A percentile compares a stretch with the other conserved stretches of the same genome.
These are phyloP conservation scores for Lithophane semibrunnea DNA, from an alignment of 2,888 invertebrate species.

Conservation along the genomic window DNA sequence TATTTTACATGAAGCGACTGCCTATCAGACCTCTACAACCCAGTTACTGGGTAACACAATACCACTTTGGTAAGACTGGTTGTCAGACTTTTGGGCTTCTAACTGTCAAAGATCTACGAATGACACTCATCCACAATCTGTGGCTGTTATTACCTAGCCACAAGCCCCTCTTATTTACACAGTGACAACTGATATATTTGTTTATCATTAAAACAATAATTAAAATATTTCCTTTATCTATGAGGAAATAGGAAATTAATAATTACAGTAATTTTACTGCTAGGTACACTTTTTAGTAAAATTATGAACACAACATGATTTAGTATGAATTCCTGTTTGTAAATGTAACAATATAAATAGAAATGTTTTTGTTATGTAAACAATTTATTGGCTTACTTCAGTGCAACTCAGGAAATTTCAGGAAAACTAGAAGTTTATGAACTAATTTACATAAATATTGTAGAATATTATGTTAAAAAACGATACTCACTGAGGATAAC, in stretches of 20 bases:
- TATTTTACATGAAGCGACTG: too few relatives aligned
- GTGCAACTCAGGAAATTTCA: constrained; percentile 9
- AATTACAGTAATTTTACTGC: neutral
- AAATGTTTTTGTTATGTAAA: neutral
- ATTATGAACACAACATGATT: neutral
- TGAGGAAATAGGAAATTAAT: constrained; percentile 27
- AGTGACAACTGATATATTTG: constrained; percentile 11
- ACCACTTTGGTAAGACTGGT: too few relatives aligned
- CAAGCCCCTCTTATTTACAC: neutral
- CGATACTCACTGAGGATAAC: constrained; percentile 86
- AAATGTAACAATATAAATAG: neutral
- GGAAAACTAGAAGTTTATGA: constrained; percentile 35
- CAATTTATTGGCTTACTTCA: constrained; percentile 1
- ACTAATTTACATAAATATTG: constrained; percentile 55
- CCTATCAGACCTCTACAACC: too few relatives aligned
- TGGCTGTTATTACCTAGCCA: too few relatives aligned
- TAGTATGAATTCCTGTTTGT: neutral
- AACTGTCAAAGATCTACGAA: too few relatives aligned
- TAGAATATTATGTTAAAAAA: constrained; percentile 54
- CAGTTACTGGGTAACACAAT: too few relatives aligned
- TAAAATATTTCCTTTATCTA: neutral
- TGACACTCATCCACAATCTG: too few relatives aligned
- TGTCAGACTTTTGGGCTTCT: too few relatives aligned
- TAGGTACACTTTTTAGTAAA: neutral
- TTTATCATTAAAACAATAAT: neutral